A percentile compares a stretch with the other conserved stretches of the same genome.
These are phyloP conservation scores for Drosophila asahinai DNA, from an alignment of 1,140 invertebrate genomes.

Conservation along the genomic window DNA sequence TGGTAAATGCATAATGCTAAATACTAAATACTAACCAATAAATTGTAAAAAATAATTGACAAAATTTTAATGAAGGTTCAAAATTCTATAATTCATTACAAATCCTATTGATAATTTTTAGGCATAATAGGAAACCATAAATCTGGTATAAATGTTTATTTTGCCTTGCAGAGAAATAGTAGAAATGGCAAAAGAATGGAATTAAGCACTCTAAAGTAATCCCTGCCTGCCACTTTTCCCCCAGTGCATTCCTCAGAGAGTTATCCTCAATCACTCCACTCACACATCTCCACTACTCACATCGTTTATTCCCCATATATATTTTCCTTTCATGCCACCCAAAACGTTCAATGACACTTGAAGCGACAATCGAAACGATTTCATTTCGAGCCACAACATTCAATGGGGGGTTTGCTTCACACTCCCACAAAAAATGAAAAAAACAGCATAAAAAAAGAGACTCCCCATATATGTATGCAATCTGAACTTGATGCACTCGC, in stretches of 20 bases:
- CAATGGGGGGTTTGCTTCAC: slow-evolving; percentile 50
- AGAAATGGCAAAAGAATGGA: not conserved
- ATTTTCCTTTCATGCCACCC: slow-evolving; percentile 27
- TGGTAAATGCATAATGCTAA: too few species aligned
- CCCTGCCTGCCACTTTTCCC: not conserved
- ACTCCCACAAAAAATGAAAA: slow-evolving; percentile 6
- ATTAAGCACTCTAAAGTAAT: not conserved
- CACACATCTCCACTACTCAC: not conserved
- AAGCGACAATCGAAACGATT: slow-evolving; percentile 75
- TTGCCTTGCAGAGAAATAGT: not conserved
- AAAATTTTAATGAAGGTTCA: too few species aligned
- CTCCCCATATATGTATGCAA: slow-evolving; percentile 15
- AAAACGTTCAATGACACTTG: slow-evolving; percentile 66
- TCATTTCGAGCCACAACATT: slow-evolving; percentile 61
- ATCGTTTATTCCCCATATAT: slow-evolving; percentile 12
- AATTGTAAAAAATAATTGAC: too few species aligned
- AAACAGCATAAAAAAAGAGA: not conserved
- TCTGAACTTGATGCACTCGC: slow-evolving; percentile 73
- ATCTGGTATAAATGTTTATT: not conserved
- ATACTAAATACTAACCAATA: too few species aligned
- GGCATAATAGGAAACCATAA: not conserved
- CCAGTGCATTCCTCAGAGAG: slow-evolving; percentile 1
- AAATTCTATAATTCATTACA: not conserved
- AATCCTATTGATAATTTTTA: not conserved
- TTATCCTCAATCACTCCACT: slow-evolving; percentile 8